Evolutionary conservation across 2,888 invertebrate genomes (phyloP), one percentile per base, ranked within the genome.

Genomic region (Antheraea assamensis): DNA sequence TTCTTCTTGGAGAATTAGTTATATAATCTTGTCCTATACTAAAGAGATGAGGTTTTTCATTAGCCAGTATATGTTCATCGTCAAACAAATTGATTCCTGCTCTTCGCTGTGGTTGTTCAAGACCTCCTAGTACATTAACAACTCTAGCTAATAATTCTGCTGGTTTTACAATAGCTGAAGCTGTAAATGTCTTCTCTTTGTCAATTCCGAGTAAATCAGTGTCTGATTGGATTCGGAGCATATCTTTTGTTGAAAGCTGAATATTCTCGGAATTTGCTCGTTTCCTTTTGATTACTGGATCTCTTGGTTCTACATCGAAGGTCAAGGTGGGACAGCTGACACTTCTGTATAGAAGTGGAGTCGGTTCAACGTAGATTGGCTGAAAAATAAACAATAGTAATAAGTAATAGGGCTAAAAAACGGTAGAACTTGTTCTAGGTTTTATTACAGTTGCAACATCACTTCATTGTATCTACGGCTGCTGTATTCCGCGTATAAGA

Each of bases 151-250:
- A 87, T 2, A 98, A 87, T 83, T 97, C 97, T 10, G 96, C 96
- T 13, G 97, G 97, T 82, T 97, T 96, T 0, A 97, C 95, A 78
- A 97, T 95, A 17, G 96, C 96, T 76, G 96, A 96, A 1, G 96
- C 95, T 30, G 96, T 96, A 84, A 97, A 97, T 0, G 98, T 98
- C 76, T 96, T 96, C 79, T 96, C 96, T 82, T 96, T 96, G 86
- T 98, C 97, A 78, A 98, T 97, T 66, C 96, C 95, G 75, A 96
- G 95, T 70, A 98, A 92, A 88, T 98, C 97, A 0, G 97, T 97
- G 80, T 98, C 98, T 0, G 98, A 98, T 78, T 96, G 96, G 72
- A 97, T 96, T 74, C 97, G 95, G 7, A 96, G 88, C 88, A 95
- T 92, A 71, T 94, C 93, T 83, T 86, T 90, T n/a, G 88, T 87